Percentiles rank a stretch among this genome's conserved stretches.
These are phyloP conservation scores for Microcebus murinus DNA, from an alignment of 2,113 vertebrate genomes.

Conservation along the genomic window DNA sequence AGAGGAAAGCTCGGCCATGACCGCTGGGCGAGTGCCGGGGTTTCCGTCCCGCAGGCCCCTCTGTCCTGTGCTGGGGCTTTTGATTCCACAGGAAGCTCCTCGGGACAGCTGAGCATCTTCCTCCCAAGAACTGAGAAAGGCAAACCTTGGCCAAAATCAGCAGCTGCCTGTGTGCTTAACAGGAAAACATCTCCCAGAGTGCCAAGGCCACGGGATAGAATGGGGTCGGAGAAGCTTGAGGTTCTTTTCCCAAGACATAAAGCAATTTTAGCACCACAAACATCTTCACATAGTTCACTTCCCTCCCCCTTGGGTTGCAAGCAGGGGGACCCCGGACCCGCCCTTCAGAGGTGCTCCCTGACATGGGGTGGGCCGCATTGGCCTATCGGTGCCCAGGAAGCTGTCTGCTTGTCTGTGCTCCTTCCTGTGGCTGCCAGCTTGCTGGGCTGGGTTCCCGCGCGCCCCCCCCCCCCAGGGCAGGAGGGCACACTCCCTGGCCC, in stretches of 20 bases:
- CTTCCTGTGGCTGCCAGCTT: not conserved
- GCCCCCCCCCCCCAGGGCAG: not conserved
- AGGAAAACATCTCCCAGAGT: slow-evolving; percentile 48
- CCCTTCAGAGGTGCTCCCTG: not conserved
- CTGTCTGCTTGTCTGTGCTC: not conserved
- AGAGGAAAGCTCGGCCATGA: fast-evolving
- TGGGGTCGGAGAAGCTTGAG: not conserved
- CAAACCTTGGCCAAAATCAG: slow-evolving; percentile 67
- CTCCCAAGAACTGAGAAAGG: slow-evolving; percentile 42
- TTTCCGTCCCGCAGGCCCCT: not conserved
- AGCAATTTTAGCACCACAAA: not conserved
- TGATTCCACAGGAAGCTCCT: slow-evolving; percentile 26
- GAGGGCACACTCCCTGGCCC: not conserved
- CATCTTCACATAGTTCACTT: not conserved
- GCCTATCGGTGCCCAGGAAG: not conserved
- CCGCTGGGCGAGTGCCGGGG: fast-evolving
- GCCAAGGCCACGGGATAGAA: not conserved
- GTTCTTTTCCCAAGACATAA: slow-evolving; percentile 29
- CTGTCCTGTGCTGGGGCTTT: not conserved
- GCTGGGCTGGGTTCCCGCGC: no score
- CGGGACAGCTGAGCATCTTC: slow-evolving; percentile 50
- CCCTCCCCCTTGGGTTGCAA: not conserved
- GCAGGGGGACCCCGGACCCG: not conserved
- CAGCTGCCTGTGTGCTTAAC: slow-evolving; percentile 56
- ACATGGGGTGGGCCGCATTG: not conserved